Percentiles rank a stretch among this genome's conserved stretches.
phyloP scores from a whole-genome alignment of 2,888 invertebrate species.

The Micoletzkya japonica region DNA sequence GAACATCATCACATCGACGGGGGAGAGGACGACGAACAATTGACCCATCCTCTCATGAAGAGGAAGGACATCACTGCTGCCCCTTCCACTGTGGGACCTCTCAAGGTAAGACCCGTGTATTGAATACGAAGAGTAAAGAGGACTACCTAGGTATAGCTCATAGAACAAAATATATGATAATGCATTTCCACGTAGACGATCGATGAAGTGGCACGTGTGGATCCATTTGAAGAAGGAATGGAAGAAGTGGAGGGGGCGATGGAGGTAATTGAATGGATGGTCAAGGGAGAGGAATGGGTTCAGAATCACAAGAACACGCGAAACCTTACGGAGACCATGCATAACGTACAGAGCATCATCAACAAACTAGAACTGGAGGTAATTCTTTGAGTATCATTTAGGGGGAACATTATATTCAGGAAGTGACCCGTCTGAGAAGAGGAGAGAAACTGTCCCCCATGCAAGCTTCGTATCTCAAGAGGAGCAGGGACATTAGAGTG shows the following conservation, averaged over 20 bases:
- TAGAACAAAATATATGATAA: no score
- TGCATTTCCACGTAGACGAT: neutral
- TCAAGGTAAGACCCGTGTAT: no score
- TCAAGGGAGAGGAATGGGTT: neutral
- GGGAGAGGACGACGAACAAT: conserved; percentile 8
- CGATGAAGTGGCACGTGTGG: neutral
- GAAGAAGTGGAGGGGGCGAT: conserved; percentile 8
- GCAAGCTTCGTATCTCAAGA: conserved; percentile 22
- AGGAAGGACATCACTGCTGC: conserved; percentile 1
- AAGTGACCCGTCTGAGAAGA: neutral
- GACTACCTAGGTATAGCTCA: no score
- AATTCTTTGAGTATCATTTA: neutral
- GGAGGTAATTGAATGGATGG: neutral
- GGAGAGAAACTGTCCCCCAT: conserved; percentile 2
- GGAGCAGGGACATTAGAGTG: conserved; percentile 6
- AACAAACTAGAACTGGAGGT: conserved; percentile 14
- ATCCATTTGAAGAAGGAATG: conserved; percentile 21
- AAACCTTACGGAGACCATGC: neutral
- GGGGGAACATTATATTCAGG: neutral
- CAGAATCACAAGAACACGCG: neutral
- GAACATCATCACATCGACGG: conserved; percentile 12
- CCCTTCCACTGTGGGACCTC: neutral
- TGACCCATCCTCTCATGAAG: neutral
- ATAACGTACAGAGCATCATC: conserved; percentile 11
- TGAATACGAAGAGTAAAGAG: no score